These are phyloP conservation scores for Holothuria scabra DNA, from an alignment of 53 echinoderm and acorn worm species.

Conservation along the genomic window DNA sequence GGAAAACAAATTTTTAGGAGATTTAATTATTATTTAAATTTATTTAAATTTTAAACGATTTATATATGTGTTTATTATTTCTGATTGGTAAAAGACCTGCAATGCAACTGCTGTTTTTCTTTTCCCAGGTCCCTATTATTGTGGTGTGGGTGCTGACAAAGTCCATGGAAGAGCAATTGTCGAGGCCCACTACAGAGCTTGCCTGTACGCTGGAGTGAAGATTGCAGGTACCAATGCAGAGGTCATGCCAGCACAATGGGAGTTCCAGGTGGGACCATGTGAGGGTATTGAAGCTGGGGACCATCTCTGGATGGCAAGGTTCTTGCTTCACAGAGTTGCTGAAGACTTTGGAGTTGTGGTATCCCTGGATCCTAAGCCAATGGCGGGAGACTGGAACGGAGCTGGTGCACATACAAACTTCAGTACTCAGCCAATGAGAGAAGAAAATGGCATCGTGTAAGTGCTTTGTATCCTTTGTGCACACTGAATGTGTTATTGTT, in stretches of 20 bases:
- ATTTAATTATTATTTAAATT: too few relatives aligned
- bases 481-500: too few relatives aligned
- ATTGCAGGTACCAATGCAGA: conserved; percentile 96
- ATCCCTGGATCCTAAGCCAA: conserved; percentile 94
- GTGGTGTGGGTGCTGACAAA: conserved; percentile 94
- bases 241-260: conserved; percentile 99
- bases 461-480: not conserved
- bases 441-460: conserved; percentile 86
- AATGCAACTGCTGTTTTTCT: not conserved
- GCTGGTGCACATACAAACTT: conserved; percentile 96
- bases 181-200: conserved; percentile 97
- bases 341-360: conserved; percentile 98
- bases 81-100: too few relatives aligned
- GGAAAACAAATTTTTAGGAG: too few relatives aligned
- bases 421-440: conserved; percentile 91
- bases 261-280: conserved; percentile 98
- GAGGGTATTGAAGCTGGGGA: conserved; percentile 94
- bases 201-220: conserved; percentile 94
- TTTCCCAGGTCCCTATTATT: conserved; percentile 92
- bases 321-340: conserved; percentile 90
- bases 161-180: conserved; percentile 95
- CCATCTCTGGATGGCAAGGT: conserved; percentile 91
- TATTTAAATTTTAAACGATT: too few relatives aligned
- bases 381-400: conserved; percentile 98
- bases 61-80: too few relatives aligned